A percentile compares a stretch with the other conserved stretches of the same genome.
phyloP scores from a whole-genome alignment of 2,113 vertebrate genomes.

The Micronycteris hirsuta region DNA sequence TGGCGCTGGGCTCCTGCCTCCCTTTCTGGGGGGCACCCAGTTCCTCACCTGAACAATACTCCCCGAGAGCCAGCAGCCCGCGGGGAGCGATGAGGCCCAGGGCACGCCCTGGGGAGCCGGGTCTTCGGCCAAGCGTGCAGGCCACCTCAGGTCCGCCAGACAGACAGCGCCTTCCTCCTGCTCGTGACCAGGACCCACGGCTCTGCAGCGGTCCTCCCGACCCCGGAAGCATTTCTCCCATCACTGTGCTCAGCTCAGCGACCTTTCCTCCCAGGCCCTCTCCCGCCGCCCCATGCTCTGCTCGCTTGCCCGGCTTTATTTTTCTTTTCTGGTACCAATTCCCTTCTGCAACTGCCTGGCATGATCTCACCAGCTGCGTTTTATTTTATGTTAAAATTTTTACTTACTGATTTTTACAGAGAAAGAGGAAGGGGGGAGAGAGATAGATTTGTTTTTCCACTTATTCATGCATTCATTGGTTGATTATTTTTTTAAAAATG shows the following conservation, averaged over 20 bases:
- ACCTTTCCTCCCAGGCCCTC: no score
- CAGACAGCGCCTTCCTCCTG: accelerated
- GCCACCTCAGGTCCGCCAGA: not conserved
- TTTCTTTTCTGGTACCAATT: not conserved
- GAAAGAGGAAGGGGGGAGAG: no score
- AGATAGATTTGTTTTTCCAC: no score
- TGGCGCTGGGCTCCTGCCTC: not conserved
- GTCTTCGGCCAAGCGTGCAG: accelerated
- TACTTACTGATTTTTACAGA: no score
- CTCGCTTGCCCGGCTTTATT: not conserved
- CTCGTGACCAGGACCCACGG: not conserved
- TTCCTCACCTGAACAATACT: not conserved
- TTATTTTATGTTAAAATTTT: no score
- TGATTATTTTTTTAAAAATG: no score
- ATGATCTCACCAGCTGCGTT: not conserved
- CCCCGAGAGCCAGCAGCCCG: no score
- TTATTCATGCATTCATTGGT: no score
- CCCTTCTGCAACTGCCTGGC: accelerated
- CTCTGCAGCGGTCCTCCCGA: not conserved
- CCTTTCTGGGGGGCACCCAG: not conserved
- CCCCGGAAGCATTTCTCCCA: not conserved
- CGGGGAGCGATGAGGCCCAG: not conserved
- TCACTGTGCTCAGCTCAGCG: not conserved
- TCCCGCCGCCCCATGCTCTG: not conserved
- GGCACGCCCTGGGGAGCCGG: not conserved